Conservation (phyloP, 2,113 vertebrate genomes). For the Indri indri region DNA sequence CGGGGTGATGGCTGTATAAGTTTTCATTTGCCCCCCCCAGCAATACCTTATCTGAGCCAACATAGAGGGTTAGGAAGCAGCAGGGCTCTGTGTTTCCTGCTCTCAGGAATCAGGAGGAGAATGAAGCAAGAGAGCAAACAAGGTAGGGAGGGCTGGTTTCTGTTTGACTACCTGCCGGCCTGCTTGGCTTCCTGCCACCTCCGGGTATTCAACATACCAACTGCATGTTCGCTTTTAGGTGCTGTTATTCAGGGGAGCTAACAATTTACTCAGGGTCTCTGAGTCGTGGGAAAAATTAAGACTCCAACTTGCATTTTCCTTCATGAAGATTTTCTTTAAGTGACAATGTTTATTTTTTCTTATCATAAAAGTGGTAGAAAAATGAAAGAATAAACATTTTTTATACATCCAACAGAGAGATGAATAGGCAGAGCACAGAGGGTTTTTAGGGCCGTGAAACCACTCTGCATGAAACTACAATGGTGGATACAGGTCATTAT, state of each 20-base stretch:
- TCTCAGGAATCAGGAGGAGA: slow-evolving; percentile 49
- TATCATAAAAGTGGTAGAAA: not conserved
- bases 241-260: not conserved
- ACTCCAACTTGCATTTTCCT: not conserved
- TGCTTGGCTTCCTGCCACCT: not conserved
- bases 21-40: not conserved
- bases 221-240: not conserved
- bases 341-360: not conserved
- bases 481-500: not conserved
- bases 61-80: not conserved
- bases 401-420: not conserved
- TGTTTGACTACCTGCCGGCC: slow-evolving; percentile 57
- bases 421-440: not conserved
- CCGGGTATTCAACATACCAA: not conserved
- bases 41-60: not conserved
- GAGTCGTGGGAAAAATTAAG: not conserved
- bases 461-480: too few species aligned
- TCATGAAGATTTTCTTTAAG: not conserved
- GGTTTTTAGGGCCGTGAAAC: not conserved
- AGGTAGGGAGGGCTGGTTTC: slow-evolving; percentile 74
- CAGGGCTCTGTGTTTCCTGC: not conserved
- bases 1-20: not conserved
- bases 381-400: not conserved
- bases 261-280: not conserved
- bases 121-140: slow-evolving; percentile 75